Conservation (phyloP, 2,888 invertebrate species). For the Lottia gigantea region DNA sequence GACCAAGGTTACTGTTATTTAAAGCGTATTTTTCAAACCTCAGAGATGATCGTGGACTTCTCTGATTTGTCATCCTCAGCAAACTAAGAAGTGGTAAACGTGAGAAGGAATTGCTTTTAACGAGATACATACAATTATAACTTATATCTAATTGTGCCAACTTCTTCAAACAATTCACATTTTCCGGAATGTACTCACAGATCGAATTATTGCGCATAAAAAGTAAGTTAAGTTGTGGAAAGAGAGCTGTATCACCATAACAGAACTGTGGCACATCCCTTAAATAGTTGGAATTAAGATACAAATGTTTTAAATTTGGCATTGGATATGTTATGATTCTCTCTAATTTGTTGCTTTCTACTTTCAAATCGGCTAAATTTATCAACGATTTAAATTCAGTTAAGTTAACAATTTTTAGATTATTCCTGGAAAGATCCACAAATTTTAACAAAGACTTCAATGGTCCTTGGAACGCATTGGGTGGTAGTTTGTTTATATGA, state of each 20-base stretch:
- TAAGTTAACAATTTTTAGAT: neutral
- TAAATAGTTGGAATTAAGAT: neutral
- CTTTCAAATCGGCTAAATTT: neutral
- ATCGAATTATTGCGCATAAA: neutral
- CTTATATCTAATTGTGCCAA: neutral
- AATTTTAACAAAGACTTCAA: neutral
- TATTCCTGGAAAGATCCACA: neutral
- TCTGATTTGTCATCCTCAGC: neutral
- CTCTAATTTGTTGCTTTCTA: neutral
- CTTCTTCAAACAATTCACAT: neutral
- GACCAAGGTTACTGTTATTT: neutral
- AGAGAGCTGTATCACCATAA: neutral
- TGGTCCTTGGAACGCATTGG: neutral
- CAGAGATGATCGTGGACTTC: neutral
- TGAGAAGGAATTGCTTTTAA: too few species aligned
- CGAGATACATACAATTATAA: neutral
- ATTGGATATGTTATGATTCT: neutral
- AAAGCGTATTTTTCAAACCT: neutral
- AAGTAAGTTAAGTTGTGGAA: neutral
- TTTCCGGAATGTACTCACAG: neutral
- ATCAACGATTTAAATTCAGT: neutral
- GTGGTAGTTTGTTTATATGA: neutral
- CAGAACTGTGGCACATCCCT: neutral
- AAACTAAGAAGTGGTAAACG: too few species aligned
- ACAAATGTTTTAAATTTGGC: neutral